Base-by-base conservation (phyloP, 30 jellyfish, hydroid and myxozoan genomes). In the Aurelia aurita region DNA sequence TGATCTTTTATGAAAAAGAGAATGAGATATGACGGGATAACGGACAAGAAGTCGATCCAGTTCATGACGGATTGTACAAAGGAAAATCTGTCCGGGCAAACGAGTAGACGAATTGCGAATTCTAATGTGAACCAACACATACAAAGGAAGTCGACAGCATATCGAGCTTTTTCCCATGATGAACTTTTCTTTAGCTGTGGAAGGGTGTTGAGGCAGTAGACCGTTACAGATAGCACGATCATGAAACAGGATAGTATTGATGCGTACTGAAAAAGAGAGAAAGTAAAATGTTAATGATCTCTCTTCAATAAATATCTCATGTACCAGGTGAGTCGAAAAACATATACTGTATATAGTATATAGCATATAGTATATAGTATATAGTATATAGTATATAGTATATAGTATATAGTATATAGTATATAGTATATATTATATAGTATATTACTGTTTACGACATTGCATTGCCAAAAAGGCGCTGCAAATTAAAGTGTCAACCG, bases 41-140 rank as follows among this genome's bases (percentile, higher is more conserved):
- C 78, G 43, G 98, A 93, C 9, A 81, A 77, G 82, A 93, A 87
- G 45, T 93, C 98, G 14, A 93, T 82, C 98, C 98, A 93, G 74
- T 89, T 93, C 86, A 74, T 85, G 31, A 73, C 71, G 58, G 96
- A 77, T 74, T 93, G 87, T 20, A 76, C 74, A 60, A 93, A 93
- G 14, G 58, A 86, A 43, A 46, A 77, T 63, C 80, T 82, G 74
- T 77, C 87, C 19, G 98, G 98, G 44, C 97, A 84, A 19, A 93
- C 96, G 9, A 84, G 64, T 13, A 87, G 59, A 21, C 98, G 92
- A 18, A 82, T 72, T 59, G 87, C 31, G 60, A 93, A 77, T 45
- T 93, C 98, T 12, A 88, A 25, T 2, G 98, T 93, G 39, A 93
- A 93, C 92, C 96, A 93, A 19, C 83, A 89, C 91, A 93, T 64